phyloP scores from a whole-genome alignment of 2,113 vertebrate genomes.

The Sturnus vulgaris region DNA sequence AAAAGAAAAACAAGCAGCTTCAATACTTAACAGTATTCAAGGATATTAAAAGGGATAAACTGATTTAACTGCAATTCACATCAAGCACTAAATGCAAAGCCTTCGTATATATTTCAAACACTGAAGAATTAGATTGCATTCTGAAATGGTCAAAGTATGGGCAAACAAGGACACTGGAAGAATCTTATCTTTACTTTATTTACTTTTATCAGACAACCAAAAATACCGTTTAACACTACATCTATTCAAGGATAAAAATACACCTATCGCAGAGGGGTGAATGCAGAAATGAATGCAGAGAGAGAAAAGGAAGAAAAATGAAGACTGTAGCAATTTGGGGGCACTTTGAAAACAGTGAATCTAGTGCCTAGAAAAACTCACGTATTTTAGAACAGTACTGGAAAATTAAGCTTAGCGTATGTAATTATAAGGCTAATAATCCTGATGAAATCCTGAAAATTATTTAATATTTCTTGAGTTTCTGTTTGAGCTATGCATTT shows the following conservation, averaged over 20 bases:
- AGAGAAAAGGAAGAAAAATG: neutral
- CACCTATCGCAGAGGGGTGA: neutral
- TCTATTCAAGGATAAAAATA: neutral
- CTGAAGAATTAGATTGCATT: neutral
- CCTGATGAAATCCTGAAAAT: neutral
- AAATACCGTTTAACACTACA: neutral
- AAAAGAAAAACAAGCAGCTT: conserved; percentile 3
- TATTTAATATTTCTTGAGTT: neutral
- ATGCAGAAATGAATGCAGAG: neutral
- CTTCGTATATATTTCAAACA: neutral
- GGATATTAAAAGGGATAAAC: neutral
- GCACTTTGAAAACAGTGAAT: neutral
- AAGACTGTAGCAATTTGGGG: neutral
- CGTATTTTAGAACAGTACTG: neutral
- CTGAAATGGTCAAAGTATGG: neutral
- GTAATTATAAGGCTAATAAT: neutral
- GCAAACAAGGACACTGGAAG: neutral
- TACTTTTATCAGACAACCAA: neutral
- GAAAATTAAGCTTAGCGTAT: neutral
- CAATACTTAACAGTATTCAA: neutral
- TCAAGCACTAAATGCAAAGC: neutral
- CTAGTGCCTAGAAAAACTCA: neutral
- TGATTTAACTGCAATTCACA: neutral
- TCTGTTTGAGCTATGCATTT: neutral
- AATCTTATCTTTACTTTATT: neutral